phyloP scores from a whole-genome alignment of 2,888 invertebrate genomes.

The Netelia virgata region DNA sequence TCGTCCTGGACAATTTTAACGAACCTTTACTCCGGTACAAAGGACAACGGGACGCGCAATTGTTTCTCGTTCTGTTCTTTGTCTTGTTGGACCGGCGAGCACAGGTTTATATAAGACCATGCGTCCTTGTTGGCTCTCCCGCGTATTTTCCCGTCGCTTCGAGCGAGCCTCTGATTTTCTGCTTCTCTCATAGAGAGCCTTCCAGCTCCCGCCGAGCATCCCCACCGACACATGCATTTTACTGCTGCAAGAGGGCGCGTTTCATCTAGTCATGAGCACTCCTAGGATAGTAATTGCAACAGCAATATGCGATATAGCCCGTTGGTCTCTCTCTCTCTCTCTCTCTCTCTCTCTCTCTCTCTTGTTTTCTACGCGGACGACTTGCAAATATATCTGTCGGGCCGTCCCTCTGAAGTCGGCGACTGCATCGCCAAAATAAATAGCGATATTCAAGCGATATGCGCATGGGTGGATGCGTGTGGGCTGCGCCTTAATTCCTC shows the following conservation, averaged over 20 bases:
- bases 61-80: constrained; percentile 64
- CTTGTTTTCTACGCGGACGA: too few species aligned
- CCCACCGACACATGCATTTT: constrained; percentile 56
- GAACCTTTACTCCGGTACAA: constrained; percentile 62
- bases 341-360: constrained; percentile 18
- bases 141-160: constrained; percentile 37
- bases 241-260: constrained; percentile 52
- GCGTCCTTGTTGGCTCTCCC: constrained; percentile 34
- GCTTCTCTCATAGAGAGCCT: constrained; percentile 13
- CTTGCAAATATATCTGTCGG: too few species aligned
- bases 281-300: constrained; percentile 72
- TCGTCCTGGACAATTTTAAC: constrained; percentile 64
- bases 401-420: too few species aligned
- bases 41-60: constrained; percentile 64
- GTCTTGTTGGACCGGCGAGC: constrained; percentile 51
- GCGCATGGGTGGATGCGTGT: too few species aligned
- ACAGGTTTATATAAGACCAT: constrained; percentile 27
- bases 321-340: constrained; percentile 29
- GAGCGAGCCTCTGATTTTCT: constrained; percentile 51
- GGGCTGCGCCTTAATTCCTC: too few species aligned
- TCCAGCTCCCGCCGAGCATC: constrained; percentile 14
- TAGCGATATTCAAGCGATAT: too few species aligned
- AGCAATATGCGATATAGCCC: constrained; percentile 63
- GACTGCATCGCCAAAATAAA: too few species aligned
- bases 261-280: constrained; percentile 71